phyloP scores from a whole-genome alignment of 2,113 vertebrate species.

The Tiliqua scincoides region DNA sequence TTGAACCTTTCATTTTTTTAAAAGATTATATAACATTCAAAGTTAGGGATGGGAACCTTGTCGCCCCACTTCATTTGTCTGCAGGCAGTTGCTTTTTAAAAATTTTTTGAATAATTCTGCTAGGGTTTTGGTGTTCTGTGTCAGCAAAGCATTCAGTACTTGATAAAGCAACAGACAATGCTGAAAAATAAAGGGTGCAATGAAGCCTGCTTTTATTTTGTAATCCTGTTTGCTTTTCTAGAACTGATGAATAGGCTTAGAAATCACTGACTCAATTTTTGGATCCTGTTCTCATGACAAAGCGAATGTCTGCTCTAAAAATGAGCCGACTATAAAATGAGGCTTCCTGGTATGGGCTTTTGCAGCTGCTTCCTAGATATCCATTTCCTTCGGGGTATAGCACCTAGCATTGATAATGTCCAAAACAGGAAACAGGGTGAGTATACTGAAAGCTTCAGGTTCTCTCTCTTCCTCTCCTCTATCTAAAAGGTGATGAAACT shows the following conservation, averaged over 20 bases:
- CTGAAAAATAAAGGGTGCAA: conserved; percentile 72
- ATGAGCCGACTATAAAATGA: conserved; percentile 86
- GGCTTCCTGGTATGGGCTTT: conserved; percentile 55
- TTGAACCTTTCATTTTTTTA: not conserved
- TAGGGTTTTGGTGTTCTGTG: conserved; percentile 75
- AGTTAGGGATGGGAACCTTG: conserved; percentile 43
- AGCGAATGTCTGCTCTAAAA: conserved; percentile 86
- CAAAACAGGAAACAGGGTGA: conserved; percentile 76
- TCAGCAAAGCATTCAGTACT: conserved; percentile 70
- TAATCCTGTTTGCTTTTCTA: conserved; percentile 94
- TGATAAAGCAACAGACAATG: conserved; percentile 56
- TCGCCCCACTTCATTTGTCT: conserved; percentile 13
- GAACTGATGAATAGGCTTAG: conserved; percentile 88
- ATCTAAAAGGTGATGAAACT: not conserved
- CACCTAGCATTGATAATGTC: conserved; percentile 71
- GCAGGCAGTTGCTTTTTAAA: not conserved
- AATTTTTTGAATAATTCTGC: conserved; percentile 72
- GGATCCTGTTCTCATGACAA: conserved; percentile 96
- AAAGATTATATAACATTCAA: not conserved
- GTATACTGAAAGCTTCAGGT: conserved; percentile 31
- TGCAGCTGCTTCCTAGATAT: conserved; percentile 64
- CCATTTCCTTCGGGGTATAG: conserved; percentile 60
- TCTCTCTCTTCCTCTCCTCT: not conserved
- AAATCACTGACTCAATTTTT: conserved; percentile 98
- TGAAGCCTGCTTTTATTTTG: conserved; percentile 82